phyloP scores from a whole-genome alignment of 2,113 vertebrate species.

The Scomber scombrus region DNA sequence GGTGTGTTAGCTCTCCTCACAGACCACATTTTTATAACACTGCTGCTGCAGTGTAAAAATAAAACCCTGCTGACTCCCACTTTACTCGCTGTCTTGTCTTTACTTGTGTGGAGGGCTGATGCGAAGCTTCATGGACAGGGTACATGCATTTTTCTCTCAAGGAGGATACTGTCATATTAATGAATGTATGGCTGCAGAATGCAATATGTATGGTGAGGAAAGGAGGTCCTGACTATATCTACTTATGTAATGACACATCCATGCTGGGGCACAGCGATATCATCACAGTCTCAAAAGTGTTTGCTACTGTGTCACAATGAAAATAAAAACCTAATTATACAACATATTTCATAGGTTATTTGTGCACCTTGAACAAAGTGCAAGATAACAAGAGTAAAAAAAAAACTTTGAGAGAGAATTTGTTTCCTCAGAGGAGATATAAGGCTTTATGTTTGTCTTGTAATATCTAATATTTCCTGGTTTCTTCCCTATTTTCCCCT shows the following conservation, averaged over 20 bases:
- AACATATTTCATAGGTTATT: no score
- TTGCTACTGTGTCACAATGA: no score
- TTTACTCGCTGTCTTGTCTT: conserved; percentile 47
- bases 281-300: not conserved
- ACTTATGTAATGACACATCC: conserved; percentile 34
- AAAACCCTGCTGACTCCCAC: conserved; percentile 56
- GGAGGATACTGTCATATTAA: conserved; percentile 44
- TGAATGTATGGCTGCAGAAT: conserved; percentile 35
- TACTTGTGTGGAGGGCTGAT: conserved; percentile 37
- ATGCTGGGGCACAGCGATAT: conserved; percentile 12
- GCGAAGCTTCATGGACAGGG: conserved; percentile 40
- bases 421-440: no score
- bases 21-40: conserved; percentile 36
- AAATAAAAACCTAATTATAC: no score
- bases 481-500: no score
- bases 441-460: no score
- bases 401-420: no score
- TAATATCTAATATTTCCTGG: no score
- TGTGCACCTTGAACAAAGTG: no score
- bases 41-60: conserved; percentile 39
- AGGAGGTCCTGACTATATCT: conserved; percentile 24
- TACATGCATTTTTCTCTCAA: conserved; percentile 16
- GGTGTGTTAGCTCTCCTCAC: conserved; percentile 36
- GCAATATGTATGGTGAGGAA: conserved; percentile 19
- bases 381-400: no score